Evolutionary conservation across 64 coral and sea anemone genomes (phyloP), one percentile per base, ranked within the genome.

Genomic region (Porites australiensis): DNA sequence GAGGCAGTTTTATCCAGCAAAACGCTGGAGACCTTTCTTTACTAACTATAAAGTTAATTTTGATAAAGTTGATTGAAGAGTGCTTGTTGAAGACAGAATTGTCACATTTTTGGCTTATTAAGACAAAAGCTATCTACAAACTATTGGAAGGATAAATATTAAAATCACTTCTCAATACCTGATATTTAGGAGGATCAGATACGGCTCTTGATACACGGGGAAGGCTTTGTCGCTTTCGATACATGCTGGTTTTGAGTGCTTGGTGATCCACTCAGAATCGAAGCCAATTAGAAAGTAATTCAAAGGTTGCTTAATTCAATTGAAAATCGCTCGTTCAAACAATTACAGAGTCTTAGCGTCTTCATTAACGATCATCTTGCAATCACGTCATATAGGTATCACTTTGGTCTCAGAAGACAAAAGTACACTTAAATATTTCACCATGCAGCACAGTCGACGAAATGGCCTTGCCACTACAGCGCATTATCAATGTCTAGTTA

Each of bases 291-390:
- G 19, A 84, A n/a, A 6, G 18, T 52, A 68, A 84, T 84, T 68
- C 37, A 64, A 82, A 82, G 64, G 79, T 37, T 82, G 59, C 79
- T 64, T 49, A 82, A 82, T 82, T 45, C 58, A 65, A 82, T 84
- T 22, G 62, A 84, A 15, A 44, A 13, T 47, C 61, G 63, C n/a
- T 68, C 45, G 8, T 13, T 11, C 62, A 44, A 68, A 21, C 58
- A 44, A 64, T 46, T 64, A 18, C 6, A 84, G 62, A 2, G 12
- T 46, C 13, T 14, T 61, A 6, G 61, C 13, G 11, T 18, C 8
- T 13, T 68, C 61, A 84, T 50, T 75, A 18, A 50, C 50, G 47
- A 18, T 13, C 11, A 59, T 59, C 27, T 37, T 0, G 27, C 27
- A 37, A 37, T 37, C 27, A 37, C 27, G 27, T 37, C 27, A 37